Conservation (phyloP, 2,797 vertebrate genomes). For the Eulemur rubriventer region DNA sequence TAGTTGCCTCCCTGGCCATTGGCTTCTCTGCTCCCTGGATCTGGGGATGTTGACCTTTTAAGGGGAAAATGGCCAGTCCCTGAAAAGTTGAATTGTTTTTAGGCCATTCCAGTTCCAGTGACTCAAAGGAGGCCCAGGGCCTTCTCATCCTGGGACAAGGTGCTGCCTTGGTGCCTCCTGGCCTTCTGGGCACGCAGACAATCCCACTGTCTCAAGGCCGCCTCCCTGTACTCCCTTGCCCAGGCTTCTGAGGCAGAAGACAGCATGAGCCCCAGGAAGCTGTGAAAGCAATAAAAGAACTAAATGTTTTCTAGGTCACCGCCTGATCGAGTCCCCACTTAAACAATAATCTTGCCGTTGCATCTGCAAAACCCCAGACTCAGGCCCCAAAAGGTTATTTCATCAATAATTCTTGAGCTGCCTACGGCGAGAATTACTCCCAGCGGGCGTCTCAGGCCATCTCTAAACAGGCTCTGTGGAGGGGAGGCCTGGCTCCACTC, state of each 20-base stretch:
- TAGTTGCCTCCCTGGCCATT: background rate
- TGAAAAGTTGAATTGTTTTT: background rate
- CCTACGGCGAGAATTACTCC: slow-evolving; percentile 65
- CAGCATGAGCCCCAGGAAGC: slow-evolving; percentile 73
- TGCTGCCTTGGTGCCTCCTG: background rate
- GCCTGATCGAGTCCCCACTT: slow-evolving; percentile 80
- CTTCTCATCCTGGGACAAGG: background rate
- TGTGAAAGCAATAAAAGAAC: slow-evolving; percentile 82
- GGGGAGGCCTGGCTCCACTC: background rate
- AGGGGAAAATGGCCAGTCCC: background rate
- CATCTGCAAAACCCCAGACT: slow-evolving; percentile 74
- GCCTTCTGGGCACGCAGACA: background rate
- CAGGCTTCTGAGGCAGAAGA: slow-evolving; percentile 67
- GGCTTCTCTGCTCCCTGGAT: background rate
- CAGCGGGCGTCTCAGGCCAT: slow-evolving; percentile 22
- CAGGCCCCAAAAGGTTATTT: slow-evolving; percentile 80
- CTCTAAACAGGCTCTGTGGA: slow-evolving; percentile 45
- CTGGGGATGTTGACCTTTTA: background rate
- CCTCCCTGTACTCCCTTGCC: slow-evolving; percentile 63
- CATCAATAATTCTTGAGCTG: slow-evolving; percentile 81
- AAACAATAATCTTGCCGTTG: slow-evolving; percentile 79
- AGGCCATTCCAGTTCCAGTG: background rate
- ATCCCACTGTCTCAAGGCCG: background rate
- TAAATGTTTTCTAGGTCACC: slow-evolving; percentile 84
- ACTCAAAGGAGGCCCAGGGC: background rate